These are phyloP conservation scores for Circaetus gallicus DNA, from an alignment of 2,113 vertebrate genomes.

Conservation along the genomic window DNA sequence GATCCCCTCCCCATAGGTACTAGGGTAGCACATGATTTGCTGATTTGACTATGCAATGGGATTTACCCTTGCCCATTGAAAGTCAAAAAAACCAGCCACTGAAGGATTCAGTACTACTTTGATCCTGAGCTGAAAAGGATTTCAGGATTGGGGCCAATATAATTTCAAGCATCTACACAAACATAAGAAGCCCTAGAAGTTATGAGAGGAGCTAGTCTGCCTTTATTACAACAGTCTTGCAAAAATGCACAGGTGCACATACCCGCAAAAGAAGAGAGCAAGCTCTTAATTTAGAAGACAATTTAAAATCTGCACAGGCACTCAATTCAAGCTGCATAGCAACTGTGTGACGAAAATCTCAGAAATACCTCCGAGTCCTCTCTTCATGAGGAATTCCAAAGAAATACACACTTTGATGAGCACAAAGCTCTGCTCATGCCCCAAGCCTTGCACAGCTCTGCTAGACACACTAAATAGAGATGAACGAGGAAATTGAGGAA, in stretches of 20 bases:
- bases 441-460: background rate
- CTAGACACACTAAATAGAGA: background rate
- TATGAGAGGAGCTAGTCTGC: background rate
- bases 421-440: background rate
- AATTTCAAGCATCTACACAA: background rate
- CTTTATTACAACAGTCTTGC: background rate
- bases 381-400: background rate
- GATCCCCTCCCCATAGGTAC: background rate
- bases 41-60: background rate
- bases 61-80: background rate
- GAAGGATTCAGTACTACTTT: background rate
- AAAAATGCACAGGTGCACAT: background rate
- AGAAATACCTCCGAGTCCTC: background rate
- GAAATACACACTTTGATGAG: accelerated
- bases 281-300: background rate
- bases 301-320: background rate
- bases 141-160: background rate
- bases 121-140: background rate
- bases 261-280: background rate
- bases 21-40: background rate
- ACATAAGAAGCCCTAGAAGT: background rate
- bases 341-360: background rate
- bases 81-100: background rate
- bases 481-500: background rate
- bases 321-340: background rate